Evolutionary conservation across 2,888 invertebrate genomes (phyloP).

Genomic region (Oegoconia quadripuncta): DNA sequence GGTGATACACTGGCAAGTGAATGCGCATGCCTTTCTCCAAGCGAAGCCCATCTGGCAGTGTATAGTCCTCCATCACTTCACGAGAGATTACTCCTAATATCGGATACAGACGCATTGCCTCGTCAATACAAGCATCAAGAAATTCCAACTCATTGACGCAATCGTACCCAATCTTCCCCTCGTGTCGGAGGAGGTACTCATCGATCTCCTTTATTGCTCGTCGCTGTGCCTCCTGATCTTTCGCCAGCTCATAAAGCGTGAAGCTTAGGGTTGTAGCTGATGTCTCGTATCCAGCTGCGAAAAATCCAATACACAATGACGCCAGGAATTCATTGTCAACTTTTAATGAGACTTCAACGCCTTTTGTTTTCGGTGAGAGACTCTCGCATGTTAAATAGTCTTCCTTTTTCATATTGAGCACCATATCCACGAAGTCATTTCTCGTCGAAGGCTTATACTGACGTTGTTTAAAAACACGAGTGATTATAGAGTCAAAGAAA

Average conservation of each 20-base stretch:
- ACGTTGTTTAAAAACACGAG: constrained; percentile 17
- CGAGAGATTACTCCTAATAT: constrained; percentile 43
- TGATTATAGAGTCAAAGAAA: constrained; percentile 26
- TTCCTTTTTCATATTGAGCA: constrained; percentile 22
- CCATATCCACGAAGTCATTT: constrained; percentile 27
- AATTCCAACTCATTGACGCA: constrained; percentile 41
- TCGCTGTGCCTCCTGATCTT: constrained; percentile 33
- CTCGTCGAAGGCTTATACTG: constrained; percentile 17
- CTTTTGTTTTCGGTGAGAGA: constrained; percentile 20
- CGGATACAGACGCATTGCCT: constrained; percentile 51
- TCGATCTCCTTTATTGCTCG: constrained; percentile 28
- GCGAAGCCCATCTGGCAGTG: constrained; percentile 40
- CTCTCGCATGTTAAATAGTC: constrained; percentile 33
- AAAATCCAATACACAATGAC: constrained; percentile 75
- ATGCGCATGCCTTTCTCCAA: constrained; percentile 48
- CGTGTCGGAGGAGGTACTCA: constrained; percentile 23
- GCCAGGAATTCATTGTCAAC: constrained; percentile 63
- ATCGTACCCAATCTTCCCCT: constrained; percentile 31
- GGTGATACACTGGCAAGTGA: constrained; percentile 49
- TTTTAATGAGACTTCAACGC: constrained; percentile 25
- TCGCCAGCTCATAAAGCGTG: constrained; percentile 45
- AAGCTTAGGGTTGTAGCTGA: constrained; percentile 39
- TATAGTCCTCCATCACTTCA: constrained; percentile 49
- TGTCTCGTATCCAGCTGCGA: constrained; percentile 51
- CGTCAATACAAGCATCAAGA: constrained; percentile 43